These are phyloP conservation scores for Coreoperca whiteheadi DNA, from an alignment of 2,113 vertebrate genomes.

Conservation along the genomic window DNA sequence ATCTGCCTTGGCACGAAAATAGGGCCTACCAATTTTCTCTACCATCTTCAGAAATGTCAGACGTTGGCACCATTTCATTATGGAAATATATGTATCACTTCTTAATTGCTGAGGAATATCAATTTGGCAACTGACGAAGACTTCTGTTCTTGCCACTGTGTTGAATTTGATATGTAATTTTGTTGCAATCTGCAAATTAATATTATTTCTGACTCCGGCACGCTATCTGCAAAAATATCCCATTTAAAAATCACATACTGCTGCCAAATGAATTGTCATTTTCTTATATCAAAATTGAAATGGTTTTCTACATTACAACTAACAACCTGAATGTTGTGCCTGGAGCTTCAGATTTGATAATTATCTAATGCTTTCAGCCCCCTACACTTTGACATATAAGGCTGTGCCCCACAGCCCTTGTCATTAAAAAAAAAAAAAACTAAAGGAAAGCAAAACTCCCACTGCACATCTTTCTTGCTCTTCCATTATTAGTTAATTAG, in stretches of 20 bases:
- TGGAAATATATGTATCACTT: slow-evolving; percentile 24
- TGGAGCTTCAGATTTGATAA: slow-evolving; percentile 24
- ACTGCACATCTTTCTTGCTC: slow-evolving; percentile 48
- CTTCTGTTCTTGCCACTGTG: neutral
- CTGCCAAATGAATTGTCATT: slow-evolving; percentile 9
- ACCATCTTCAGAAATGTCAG: slow-evolving; percentile 31
- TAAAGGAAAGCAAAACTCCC: slow-evolving; percentile 47
- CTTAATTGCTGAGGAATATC: slow-evolving; percentile 46
- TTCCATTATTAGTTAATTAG: slow-evolving; percentile 75
- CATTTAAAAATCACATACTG: slow-evolving; percentile 2
- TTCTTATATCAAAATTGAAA: neutral
- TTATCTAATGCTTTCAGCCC: slow-evolving; percentile 23
- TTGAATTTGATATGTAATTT: slow-evolving; percentile 45
- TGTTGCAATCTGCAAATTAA: slow-evolving; percentile 15
- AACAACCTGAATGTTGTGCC: slow-evolving; percentile 5
- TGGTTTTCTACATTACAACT: slow-evolving; percentile 11
- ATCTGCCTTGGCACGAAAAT: neutral
- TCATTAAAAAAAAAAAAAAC: slow-evolving; percentile 30
- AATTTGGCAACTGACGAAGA: slow-evolving; percentile 42
- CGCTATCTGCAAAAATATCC: neutral
- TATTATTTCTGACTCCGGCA: slow-evolving; percentile 5
- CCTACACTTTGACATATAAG: slow-evolving; percentile 20
- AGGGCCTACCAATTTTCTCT: neutral
- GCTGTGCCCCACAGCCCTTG: slow-evolving; percentile 16
- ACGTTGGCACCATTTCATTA: slow-evolving; percentile 32